Base-by-base conservation (phyloP, 92 coral and sea anemone genomes). In the Palythoa heliodiscus region DNA sequence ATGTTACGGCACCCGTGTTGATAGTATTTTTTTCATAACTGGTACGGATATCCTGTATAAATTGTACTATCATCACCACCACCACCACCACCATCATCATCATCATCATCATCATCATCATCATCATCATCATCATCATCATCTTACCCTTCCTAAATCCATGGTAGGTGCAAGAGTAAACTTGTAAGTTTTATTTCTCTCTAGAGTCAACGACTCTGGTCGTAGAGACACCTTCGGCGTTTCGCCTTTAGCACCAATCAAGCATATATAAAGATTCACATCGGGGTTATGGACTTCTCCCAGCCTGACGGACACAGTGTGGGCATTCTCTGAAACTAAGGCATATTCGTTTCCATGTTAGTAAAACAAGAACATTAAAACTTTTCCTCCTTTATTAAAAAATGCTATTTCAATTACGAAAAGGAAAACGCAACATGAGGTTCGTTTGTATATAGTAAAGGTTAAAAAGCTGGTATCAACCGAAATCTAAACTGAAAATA, bases 251-350 rank as follows among this genome's bases (percentile, higher is more conserved):
- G 79, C 60, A 39, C 98, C 98, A 82, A 94, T 87, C 88, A 94
- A 82, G 79, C 93, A 92, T 80, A 94, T 89, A 77, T 92, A 94
- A 10, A 94, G 79, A 47, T 93, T 89, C 9, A 93, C 93, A 86
- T 94, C 85, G 7, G 95, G 91, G 87, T 94, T 94, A 22, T 92
- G 93, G 9, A 94, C 98, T 68, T 94, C 98, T 15, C 98, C 98
- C 35, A 94, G 95, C 20, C 64, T 79, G 63, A 94, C 95, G 11
- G 95, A 92, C 37, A 94, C 98, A 9, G 91, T 92, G 88, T 94
- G 93, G 20, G 93, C 93, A 38, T 90, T 86, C 76, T 94, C 98
- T 81, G 90, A 71, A 60, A 82, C 91, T 87, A 54, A 58, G 82
- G n/a, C 55, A 70, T 12, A 38, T 25, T 20, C 38, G 74, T 80